These are phyloP conservation scores for Onthophagus sagittarius DNA, from an alignment of 2,888 invertebrate genomes.

Conservation along the genomic window DNA sequence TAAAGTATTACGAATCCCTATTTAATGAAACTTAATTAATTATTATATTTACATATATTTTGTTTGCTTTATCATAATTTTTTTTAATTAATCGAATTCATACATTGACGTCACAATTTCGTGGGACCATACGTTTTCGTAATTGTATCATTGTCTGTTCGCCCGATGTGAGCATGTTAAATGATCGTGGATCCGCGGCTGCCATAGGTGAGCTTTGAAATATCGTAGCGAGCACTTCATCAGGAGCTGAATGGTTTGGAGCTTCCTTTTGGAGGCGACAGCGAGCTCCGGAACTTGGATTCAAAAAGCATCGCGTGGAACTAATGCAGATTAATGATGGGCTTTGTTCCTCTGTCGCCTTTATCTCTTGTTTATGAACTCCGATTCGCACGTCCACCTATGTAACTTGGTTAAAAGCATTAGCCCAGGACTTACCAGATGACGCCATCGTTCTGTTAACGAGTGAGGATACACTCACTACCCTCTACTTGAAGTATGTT, in stretches of 20 bases:
- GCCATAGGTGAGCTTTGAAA: constrained; percentile 8
- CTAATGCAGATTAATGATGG: constrained; percentile 37
- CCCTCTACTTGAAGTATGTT: neutral
- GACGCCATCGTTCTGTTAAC: neutral
- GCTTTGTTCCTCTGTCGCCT: constrained; percentile 34
- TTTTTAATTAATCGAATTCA: neutral
- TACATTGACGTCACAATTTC: neutral
- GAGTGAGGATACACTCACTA: neutral
- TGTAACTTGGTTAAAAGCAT: constrained; percentile 9
- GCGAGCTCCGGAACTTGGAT: constrained; percentile 20
- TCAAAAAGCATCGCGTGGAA: constrained; percentile 34
- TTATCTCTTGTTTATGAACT: constrained; percentile 35
- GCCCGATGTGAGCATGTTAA: constrained; percentile 7
- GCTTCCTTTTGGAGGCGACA: constrained; percentile 18
- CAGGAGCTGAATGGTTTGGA: constrained; percentile 20
- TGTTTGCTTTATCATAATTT: neutral
- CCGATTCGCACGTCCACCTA: constrained; percentile 4
- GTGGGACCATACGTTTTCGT: neutral
- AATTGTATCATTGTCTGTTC: constrained; percentile 7
- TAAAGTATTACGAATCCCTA: no score
- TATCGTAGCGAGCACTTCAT: constrained; percentile 13
- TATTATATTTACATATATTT: neutral
- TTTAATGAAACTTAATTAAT: no score
- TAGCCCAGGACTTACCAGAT: neutral
- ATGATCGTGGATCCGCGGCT: constrained; percentile 1